phyloP scores from a whole-genome alignment of 2,113 vertebrate genomes.

The Pelobates fuscus region DNA sequence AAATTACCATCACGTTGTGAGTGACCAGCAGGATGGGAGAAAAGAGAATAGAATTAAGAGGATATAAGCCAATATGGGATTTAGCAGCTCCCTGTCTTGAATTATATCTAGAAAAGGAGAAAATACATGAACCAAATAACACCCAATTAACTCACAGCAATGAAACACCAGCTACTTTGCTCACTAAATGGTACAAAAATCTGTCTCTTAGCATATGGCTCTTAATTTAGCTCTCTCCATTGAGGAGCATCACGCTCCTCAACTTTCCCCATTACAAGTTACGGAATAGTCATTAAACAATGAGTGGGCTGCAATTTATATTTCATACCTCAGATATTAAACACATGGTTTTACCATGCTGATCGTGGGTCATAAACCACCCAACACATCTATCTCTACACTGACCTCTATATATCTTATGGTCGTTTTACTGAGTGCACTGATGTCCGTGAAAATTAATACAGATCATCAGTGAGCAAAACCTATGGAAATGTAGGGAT shows the following conservation, averaged over 20 bases:
- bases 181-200: too few species aligned
- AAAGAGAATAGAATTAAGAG: too few species aligned
- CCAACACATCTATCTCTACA: slow-evolving; percentile 33
- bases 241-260: slow-evolving; percentile 10
- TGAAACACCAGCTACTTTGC: too few species aligned
- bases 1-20: too few species aligned
- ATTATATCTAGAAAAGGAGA: too few species aligned
- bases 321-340: slow-evolving; percentile 47
- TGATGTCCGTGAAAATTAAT: neutral
- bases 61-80: too few species aligned
- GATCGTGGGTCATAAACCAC: slow-evolving; percentile 43
- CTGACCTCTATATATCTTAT: slow-evolving; percentile 48
- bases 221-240: slow-evolving; percentile 19
- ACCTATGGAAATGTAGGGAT: neutral
- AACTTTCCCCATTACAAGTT: slow-evolving; percentile 33
- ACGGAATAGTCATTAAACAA: slow-evolving; percentile 45
- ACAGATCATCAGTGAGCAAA: neutral
- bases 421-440: slow-evolving; percentile 21
- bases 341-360: slow-evolving; percentile 50
- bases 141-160: too few species aligned
- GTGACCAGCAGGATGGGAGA: too few species aligned
- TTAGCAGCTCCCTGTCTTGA: too few species aligned
- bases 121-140: too few species aligned
- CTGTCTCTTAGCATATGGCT: neutral
- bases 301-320: slow-evolving; percentile 49